A percentile compares a stretch with the other conserved stretches of the same genome.
Evolutionary conservation across 2,113 vertebrate genomes (phyloP).

Genomic region (Hippopotamus amphibius): DNA sequence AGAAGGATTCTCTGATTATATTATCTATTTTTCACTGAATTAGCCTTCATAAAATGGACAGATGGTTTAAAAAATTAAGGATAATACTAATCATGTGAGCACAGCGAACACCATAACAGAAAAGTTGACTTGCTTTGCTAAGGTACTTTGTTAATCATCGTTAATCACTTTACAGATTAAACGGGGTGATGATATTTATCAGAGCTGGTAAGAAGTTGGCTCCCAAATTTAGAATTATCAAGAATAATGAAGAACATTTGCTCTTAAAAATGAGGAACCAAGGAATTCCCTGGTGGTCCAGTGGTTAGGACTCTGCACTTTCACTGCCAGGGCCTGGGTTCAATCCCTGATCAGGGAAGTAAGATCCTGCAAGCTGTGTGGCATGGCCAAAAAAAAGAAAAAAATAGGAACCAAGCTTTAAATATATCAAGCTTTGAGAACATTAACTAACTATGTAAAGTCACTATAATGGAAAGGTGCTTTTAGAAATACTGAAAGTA

Average conservation of each 20-base stretch:
- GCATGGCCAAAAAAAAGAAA: background rate
- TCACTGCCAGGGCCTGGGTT: background rate
- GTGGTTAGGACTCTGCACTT: background rate
- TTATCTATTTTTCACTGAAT: background rate
- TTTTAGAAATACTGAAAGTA: conserved; percentile 11
- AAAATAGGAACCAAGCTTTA: background rate
- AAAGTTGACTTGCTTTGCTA: background rate
- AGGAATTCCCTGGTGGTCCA: background rate
- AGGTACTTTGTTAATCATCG: background rate
- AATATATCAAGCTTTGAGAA: background rate
- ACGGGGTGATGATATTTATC: background rate
- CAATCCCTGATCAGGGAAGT: background rate
- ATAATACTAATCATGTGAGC: background rate
- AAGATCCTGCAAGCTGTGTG: background rate
- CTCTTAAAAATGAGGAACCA: background rate
- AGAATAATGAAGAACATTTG: background rate
- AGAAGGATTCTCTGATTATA: background rate
- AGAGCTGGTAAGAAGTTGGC: background rate
- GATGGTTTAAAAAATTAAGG: background rate
- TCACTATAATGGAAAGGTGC: background rate
- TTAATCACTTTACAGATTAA: background rate
- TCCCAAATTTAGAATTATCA: background rate
- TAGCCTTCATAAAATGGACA: background rate
- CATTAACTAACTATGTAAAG: background rate
- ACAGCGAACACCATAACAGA: background rate